Percentiles rank a stretch among this genome's conserved stretches.
These are phyloP conservation scores for Drosophila lowei DNA, from an alignment of 1,140 invertebrate genomes.

Conservation along the genomic window DNA sequence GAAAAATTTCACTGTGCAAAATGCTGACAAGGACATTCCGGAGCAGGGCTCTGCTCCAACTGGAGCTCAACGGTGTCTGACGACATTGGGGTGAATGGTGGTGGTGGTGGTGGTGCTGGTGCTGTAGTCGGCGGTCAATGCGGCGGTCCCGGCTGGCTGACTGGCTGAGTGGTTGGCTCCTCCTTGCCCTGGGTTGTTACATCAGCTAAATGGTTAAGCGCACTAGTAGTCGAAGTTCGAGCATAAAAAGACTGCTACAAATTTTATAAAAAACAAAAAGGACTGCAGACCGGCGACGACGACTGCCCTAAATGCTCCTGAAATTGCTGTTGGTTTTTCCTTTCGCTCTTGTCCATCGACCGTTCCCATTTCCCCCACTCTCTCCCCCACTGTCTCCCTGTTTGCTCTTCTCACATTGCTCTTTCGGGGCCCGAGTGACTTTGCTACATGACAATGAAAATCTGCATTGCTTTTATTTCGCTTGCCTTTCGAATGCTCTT, in stretches of 20 bases:
- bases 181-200: conserved; percentile 62
- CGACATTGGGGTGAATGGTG: conserved; percentile 2
- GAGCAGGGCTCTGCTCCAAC: neutral
- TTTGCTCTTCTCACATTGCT: conserved; percentile 28
- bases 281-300: conserved; percentile 36
- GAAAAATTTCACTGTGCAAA: conserved; percentile 78
- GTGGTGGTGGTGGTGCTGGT: conserved; percentile 5
- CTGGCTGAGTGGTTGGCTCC: conserved; percentile 42
- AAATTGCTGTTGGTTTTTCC: conserved; percentile 64
- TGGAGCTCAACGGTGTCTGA: conserved; percentile 30
- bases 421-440: conserved; percentile 55
- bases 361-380: neutral
- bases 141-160: conserved; percentile 10
- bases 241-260: conserved; percentile 59
- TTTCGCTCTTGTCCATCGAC: conserved; percentile 22
- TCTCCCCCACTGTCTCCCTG: conserved; percentile 21
- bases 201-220: conserved; percentile 80
- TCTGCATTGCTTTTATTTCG: conserved; percentile 66
- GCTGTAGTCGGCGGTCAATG: conserved; percentile 1
- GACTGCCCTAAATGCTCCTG: conserved; percentile 63
- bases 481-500: conserved; percentile 32
- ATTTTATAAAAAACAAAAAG: conserved; percentile 63
- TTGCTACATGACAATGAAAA: conserved; percentile 80
- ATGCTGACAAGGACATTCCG: conserved; percentile 76
- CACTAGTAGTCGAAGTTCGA: conserved; percentile 51